These are phyloP conservation scores for Clupea harengus DNA, from an alignment of 2,113 vertebrate genomes.

Conservation along the genomic window DNA sequence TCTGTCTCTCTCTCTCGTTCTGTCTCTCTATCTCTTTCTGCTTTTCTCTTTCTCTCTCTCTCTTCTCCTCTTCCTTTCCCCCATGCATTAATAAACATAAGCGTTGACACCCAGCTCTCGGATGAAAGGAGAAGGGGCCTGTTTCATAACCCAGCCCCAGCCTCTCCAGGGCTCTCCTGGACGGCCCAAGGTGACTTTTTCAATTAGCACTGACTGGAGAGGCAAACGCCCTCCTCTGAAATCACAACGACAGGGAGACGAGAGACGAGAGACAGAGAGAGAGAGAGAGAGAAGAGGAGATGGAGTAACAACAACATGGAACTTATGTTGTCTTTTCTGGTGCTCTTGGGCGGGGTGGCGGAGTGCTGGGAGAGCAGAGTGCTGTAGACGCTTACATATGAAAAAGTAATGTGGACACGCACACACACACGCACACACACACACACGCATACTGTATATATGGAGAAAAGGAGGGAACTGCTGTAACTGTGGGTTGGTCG, in stretches of 20 bases:
- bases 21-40: not conserved
- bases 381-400: not conserved
- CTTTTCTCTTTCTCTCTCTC: slow-evolving; percentile 1
- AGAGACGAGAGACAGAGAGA: not conserved
- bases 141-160: slow-evolving; percentile 39
- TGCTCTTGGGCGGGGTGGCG: not conserved
- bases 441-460: not conserved
- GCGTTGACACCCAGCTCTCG: slow-evolving; percentile 47
- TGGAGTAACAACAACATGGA: not conserved
- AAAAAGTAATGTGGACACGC: not conserved
- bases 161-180: slow-evolving; percentile 26
- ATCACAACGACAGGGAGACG: not conserved
- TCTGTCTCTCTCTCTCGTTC: not conserved
- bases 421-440: slow-evolving; percentile 1
- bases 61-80: slow-evolving; percentile 19
- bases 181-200: slow-evolving; percentile 58
- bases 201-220: slow-evolving; percentile 57
- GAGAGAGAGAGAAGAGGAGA: not conserved
- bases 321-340: not conserved
- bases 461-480: not conserved
- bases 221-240: not conserved
- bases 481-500: not conserved
- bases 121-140: slow-evolving; percentile 40
- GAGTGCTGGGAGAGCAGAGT: not conserved
- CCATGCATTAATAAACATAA: slow-evolving; percentile 63